These are phyloP conservation scores for Pachycephus smyrnensis DNA, from an alignment of 2,888 invertebrate species.

Conservation along the genomic window DNA sequence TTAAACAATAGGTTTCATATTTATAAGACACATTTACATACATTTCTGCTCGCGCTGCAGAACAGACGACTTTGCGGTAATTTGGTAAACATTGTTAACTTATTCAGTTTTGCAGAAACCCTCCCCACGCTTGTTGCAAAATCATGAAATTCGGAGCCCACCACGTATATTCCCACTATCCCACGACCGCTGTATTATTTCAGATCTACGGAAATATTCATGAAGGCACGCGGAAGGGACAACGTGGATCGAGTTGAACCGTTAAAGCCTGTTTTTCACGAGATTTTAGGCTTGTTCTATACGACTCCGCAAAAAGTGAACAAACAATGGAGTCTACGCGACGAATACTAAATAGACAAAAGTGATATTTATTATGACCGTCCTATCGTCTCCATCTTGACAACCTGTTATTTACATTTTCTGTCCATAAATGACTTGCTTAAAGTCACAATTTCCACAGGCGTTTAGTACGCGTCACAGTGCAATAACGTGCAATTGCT, in stretches of 20 bases:
- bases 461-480: background rate
- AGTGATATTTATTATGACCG: background rate
- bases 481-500: background rate
- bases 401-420: background rate
- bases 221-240: background rate
- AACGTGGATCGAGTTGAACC: constrained; percentile 1
- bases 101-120: background rate
- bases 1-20: background rate
- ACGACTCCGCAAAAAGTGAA: background rate
- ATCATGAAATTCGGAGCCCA: background rate
- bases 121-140: background rate
- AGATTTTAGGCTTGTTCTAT: background rate
- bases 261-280: background rate
- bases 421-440: background rate
- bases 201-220: background rate
- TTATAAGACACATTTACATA: background rate
- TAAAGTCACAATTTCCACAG: background rate
- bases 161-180: background rate
- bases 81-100: background rate
- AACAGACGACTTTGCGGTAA: background rate
- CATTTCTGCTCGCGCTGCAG: background rate
- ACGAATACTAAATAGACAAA: background rate
- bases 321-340: background rate
- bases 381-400: background rate
- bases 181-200: background rate